A percentile compares a stretch with the other conserved stretches of the same genome.
phyloP scores from a whole-genome alignment of 2,113 vertebrate genomes.

The Sceloporus tristichus region DNA sequence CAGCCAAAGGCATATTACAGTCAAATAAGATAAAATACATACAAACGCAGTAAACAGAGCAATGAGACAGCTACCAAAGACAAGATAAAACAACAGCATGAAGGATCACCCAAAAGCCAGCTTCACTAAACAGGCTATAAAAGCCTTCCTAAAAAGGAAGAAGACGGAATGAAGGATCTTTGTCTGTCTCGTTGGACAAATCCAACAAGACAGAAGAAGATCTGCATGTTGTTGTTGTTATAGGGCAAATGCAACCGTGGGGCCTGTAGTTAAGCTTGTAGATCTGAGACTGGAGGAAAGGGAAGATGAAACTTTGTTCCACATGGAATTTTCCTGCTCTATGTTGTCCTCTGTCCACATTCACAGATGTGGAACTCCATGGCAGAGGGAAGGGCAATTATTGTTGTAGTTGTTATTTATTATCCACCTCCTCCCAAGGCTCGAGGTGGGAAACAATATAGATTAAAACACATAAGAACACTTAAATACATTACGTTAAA shows the following conservation, averaged over 20 bases:
- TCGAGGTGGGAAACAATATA: too few species aligned
- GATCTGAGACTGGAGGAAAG: not conserved
- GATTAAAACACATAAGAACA: too few species aligned
- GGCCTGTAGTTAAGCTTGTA: not conserved
- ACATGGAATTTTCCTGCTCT: not conserved
- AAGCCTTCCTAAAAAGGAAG: conserved; percentile 17
- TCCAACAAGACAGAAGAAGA: not conserved
- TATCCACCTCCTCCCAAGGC: too few species aligned
- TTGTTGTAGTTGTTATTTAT: too few species aligned
- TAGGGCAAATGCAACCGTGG: not conserved
- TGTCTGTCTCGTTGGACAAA: not conserved
- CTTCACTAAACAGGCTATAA: conserved; percentile 2
- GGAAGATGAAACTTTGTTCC: not conserved
- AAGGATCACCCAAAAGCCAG: not conserved
- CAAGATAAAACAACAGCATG: not conserved
- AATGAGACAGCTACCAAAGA: not conserved
- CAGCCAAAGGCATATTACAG: conserved; percentile 10
- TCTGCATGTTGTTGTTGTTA: not conserved
- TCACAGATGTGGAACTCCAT: not conserved
- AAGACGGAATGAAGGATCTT: too few species aligned
- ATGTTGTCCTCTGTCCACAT: too few species aligned
- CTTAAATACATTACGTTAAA: too few species aligned
- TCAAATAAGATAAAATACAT: conserved; percentile 1
- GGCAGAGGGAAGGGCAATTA: too few species aligned
- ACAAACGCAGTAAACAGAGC: conserved; percentile 1